Conservation (phyloP, 1,140 invertebrate species). For the Zaprionus camerounensis region DNA sequence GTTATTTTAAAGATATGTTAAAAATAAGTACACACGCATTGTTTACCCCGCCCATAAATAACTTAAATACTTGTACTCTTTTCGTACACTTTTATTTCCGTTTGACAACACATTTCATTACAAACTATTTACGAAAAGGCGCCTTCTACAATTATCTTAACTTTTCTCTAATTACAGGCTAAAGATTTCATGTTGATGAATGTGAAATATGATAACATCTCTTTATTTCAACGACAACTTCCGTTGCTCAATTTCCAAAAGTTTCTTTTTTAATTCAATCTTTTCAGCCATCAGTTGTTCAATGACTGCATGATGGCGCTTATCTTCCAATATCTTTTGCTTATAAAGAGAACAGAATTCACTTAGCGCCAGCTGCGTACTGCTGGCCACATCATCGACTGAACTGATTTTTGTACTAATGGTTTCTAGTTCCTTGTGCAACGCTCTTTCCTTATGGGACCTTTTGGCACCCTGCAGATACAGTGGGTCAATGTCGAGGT, state of each 20-base stretch:
- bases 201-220: background rate
- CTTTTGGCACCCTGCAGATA: conserved; percentile 56
- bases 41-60: background rate
- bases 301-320: conserved; percentile 56
- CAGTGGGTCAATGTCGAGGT: conserved; percentile 55
- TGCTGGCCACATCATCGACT: conserved; percentile 45
- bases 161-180: conserved; percentile 23
- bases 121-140: conserved; percentile 15
- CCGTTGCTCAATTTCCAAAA: conserved; percentile 64
- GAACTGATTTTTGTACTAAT: conserved; percentile 44
- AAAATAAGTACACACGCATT: background rate
- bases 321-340: conserved; percentile 62
- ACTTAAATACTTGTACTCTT: background rate
- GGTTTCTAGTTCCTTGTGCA: conserved; percentile 49
- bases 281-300: conserved; percentile 69
- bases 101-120: conserved; percentile 9
- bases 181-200: conserved; percentile 10
- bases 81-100: conserved; percentile 5
- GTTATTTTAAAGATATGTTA: too few relatives aligned
- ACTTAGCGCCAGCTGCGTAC: conserved; percentile 42
- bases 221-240: conserved; percentile 59
- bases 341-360: conserved; percentile 67
- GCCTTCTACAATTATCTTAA: conserved; percentile 14
- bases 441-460: conserved; percentile 3
- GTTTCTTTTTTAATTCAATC: conserved; percentile 63